These are phyloP conservation scores for Sinocyclocheilus grahami DNA, from an alignment of 2,113 vertebrate genomes.

Conservation along the genomic window DNA sequence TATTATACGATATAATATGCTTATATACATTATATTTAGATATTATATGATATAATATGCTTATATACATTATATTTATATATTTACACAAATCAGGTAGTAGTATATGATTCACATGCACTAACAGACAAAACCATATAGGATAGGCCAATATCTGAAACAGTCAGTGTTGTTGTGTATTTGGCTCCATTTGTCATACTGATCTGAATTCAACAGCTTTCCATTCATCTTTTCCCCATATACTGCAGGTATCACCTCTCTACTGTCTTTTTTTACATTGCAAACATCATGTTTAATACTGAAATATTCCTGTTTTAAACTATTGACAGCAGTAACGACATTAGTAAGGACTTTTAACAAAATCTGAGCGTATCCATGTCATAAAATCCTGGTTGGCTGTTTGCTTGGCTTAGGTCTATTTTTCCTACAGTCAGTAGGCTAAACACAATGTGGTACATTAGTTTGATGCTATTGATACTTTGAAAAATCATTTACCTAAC, in stretches of 20 bases:
- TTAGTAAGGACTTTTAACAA: background rate
- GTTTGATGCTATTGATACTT: background rate
- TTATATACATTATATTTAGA: background rate
- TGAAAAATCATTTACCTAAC: background rate
- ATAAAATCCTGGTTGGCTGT: background rate
- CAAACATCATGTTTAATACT: background rate
- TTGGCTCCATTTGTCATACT: slow-evolving; percentile 2
- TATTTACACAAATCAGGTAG: background rate
- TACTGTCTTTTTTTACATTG: background rate
- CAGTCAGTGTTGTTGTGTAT: background rate
- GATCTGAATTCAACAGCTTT: background rate
- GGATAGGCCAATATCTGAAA: background rate
- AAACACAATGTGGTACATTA: background rate
- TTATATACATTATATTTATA: background rate
- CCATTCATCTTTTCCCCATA: background rate
- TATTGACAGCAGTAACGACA: background rate
- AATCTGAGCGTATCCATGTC: background rate
- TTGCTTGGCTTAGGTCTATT: background rate
- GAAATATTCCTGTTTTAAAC: background rate
- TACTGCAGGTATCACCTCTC: background rate
- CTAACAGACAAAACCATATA: background rate
- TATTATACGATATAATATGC: background rate
- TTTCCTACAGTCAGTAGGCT: too few species aligned
- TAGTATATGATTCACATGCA: background rate
- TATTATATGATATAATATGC: background rate